Conservation (phyloP, 2,888 invertebrate genomes). For the Dicyrtomina minuta region DNA sequence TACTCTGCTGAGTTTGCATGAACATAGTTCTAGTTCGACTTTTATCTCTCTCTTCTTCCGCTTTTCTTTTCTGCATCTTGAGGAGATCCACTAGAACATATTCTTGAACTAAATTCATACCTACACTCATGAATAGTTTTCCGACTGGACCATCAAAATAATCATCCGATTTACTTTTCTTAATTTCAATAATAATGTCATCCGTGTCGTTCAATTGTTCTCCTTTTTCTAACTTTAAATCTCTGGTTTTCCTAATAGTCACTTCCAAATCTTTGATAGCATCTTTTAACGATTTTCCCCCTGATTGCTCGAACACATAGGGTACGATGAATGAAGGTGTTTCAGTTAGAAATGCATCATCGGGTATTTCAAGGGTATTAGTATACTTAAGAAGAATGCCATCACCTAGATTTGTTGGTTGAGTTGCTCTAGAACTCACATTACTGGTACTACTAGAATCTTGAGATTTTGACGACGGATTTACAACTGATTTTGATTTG, state of each 20-base stretch:
- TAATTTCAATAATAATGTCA: conserved; percentile 53
- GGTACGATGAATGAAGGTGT: conserved; percentile 92
- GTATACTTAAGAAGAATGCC: conserved; percentile 49
- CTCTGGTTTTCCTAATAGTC: conserved; percentile 44
- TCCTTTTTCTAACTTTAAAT: conserved; percentile 43
- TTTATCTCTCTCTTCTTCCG: conserved; percentile 67
- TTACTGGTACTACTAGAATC: background rate
- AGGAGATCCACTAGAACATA: conserved; percentile 90
- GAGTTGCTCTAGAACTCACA: background rate
- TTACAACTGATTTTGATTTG: conserved; percentile 19
- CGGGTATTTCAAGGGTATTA: conserved; percentile 67
- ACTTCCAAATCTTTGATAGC: conserved; percentile 54
- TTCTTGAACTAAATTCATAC: conserved; percentile 86
- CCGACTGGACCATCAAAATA: conserved; percentile 86
- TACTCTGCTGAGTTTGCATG: conserved; percentile 68
- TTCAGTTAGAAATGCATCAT: conserved; percentile 90
- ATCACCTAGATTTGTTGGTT: background rate
- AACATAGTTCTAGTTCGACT: conserved; percentile 61
- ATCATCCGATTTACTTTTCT: conserved; percentile 52
- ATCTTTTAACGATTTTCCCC: conserved; percentile 69
- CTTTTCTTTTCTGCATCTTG: conserved; percentile 80
- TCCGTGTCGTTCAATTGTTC: conserved; percentile 54
- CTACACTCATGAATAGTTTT: conserved; percentile 88
- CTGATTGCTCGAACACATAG: conserved; percentile 88
- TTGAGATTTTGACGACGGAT: background rate